These are phyloP conservation scores for Nettapus auritus DNA, from an alignment of 2,113 vertebrate genomes.

Conservation along the genomic window DNA sequence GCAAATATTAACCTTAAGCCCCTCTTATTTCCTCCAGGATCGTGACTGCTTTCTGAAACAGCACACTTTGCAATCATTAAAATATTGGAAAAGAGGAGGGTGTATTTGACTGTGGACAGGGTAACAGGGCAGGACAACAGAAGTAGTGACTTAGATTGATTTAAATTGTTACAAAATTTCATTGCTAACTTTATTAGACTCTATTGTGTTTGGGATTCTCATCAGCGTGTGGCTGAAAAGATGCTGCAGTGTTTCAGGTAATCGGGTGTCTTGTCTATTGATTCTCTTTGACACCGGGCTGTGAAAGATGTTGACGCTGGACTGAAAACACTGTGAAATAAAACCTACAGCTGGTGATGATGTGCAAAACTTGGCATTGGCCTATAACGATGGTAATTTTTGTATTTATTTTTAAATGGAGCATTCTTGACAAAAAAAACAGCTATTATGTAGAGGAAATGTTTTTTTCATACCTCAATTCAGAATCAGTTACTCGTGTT, in stretches of 20 bases:
- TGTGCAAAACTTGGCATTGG: background rate
- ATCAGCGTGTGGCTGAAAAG: background rate
- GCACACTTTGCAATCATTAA: background rate
- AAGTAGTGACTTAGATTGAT: background rate
- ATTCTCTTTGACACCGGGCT: background rate
- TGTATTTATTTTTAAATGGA: background rate
- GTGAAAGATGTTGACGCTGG: background rate
- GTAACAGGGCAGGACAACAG: background rate
- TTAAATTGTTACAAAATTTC: background rate
- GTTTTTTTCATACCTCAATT: background rate
- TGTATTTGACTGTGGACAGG: background rate
- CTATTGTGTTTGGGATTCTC: background rate
- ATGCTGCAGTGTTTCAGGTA: background rate
- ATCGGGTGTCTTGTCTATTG: background rate
- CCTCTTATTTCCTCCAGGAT: background rate
- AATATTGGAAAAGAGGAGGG: background rate
- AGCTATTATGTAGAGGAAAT: background rate
- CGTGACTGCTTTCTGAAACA: background rate
- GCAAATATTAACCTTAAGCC: background rate
- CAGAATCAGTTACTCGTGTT: background rate
- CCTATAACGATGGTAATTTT: background rate
- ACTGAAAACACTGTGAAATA: background rate
- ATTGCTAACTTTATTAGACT: background rate
- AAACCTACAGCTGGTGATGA: background rate
- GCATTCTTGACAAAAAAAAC: background rate